These are phyloP conservation scores for Pteruthius melanotis DNA, from an alignment of 2,113 vertebrate species.

Conservation along the genomic window DNA sequence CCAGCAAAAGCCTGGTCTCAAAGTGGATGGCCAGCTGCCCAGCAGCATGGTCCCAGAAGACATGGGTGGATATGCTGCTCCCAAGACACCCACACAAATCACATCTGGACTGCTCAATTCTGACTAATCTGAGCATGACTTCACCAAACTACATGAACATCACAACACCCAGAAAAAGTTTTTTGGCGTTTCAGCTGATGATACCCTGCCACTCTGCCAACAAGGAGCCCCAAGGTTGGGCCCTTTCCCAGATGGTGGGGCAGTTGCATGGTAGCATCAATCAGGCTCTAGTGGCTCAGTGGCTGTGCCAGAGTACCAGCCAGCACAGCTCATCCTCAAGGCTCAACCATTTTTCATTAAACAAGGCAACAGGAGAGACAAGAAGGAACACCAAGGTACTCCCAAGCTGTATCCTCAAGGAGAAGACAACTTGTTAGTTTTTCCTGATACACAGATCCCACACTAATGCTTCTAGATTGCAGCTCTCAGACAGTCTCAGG, in stretches of 20 bases:
- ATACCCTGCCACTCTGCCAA: neutral
- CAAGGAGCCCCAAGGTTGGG: neutral
- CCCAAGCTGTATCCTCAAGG: neutral
- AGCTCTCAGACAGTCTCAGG: neutral
- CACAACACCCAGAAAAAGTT: neutral
- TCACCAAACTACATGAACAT: neutral
- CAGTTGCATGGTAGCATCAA: rapidly evolving
- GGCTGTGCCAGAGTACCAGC: neutral
- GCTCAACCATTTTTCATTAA: neutral
- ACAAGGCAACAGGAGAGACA: neutral
- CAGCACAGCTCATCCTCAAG: neutral
- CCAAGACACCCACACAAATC: neutral
- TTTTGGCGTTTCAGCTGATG: neutral
- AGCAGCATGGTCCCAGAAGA: rapidly evolving
- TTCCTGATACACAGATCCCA: neutral
- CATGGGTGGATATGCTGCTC: neutral
- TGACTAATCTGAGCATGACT: neutral
- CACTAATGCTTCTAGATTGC: neutral
- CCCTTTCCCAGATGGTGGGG: neutral
- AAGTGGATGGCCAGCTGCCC: rapidly evolving
- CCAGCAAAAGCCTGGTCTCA: neutral
- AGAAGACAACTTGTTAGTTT: neutral
- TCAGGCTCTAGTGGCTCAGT: neutral
- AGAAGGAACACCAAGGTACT: neutral
- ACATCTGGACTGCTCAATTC: neutral